phyloP scores from a whole-genome alignment of 2,113 vertebrate species.

The Pseudorectes ferrugineus region DNA sequence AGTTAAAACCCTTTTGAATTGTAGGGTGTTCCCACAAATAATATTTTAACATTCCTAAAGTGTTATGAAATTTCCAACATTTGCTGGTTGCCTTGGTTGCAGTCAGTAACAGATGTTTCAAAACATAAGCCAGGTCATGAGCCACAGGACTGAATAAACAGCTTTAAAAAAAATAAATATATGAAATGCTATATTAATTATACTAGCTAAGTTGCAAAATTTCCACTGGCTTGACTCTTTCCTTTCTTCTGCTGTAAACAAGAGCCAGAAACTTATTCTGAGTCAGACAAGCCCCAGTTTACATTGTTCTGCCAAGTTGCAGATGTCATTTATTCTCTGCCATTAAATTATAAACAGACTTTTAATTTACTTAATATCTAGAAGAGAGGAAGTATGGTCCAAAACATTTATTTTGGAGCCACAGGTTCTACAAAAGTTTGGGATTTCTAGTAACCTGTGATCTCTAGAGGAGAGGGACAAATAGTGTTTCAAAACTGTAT shows the following conservation, averaged over 20 bases:
- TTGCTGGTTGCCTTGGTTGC: conserved; percentile 33
- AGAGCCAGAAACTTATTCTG: not conserved
- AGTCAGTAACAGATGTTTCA: conserved; percentile 40
- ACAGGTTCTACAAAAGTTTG: not conserved
- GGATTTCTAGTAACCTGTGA: not conserved
- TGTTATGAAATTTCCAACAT: conserved; percentile 28
- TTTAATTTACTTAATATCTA: not conserved
- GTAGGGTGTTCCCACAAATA: conserved; percentile 13
- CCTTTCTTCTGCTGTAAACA: not conserved
- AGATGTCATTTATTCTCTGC: not conserved
- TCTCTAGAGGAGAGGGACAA: not conserved
- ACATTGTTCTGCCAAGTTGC: conserved; percentile 12
- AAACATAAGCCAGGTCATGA: conserved; percentile 33
- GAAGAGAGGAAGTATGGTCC: not conserved
- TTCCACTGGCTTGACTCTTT: conserved; percentile 1
- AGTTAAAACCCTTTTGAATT: not conserved
- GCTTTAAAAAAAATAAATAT: not conserved
- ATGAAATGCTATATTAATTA: not conserved
- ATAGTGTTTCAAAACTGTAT: not conserved
- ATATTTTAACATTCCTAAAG: conserved; percentile 26
- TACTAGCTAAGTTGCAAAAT: not conserved
- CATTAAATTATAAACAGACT: not conserved
- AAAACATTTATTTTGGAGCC: not conserved
- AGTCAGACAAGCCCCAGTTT: not conserved
- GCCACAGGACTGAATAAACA: conserved; percentile 4